These are phyloP conservation scores for Caradrina kadenii DNA, from an alignment of 2,888 invertebrate species.

Conservation along the genomic window DNA sequence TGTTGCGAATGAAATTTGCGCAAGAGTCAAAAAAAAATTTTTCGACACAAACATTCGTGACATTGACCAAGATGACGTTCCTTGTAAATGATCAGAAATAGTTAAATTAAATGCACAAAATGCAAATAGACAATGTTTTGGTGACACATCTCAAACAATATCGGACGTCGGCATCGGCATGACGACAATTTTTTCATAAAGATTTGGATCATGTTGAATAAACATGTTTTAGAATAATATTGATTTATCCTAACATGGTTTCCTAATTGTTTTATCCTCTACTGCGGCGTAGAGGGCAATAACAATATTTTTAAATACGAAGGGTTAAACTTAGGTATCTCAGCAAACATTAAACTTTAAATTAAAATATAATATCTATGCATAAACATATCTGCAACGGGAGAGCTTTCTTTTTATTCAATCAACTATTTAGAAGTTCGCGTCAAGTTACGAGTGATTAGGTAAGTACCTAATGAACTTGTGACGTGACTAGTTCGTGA, in stretches of 20 bases:
- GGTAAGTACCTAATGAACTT: conserved; percentile 35
- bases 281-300: conserved; percentile 13
- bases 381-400: background rate
- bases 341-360: background rate
- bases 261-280: conserved; percentile 17
- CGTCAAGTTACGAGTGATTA: conserved; percentile 31
- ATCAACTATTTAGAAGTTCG: background rate
- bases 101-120: conserved; percentile 34
- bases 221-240: background rate
- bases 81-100: conserved; percentile 71
- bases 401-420: conserved; percentile 15
- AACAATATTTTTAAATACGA: conserved; percentile 8
- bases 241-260: conserved; percentile 2
- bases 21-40: conserved; percentile 57
- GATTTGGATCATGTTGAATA: conserved; percentile 8
- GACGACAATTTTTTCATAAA: background rate
- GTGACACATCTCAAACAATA: conserved; percentile 41
- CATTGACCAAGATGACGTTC: conserved; percentile 78
- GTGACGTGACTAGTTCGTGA: conserved; percentile 17
- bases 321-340: background rate
- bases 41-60: conserved; percentile 74
- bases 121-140: conserved; percentile 39
- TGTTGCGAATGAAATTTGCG: conserved; percentile 58
- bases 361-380: background rate
- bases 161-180: background rate